Conservation (phyloP, 2,113 vertebrate genomes). For the Rattus rattus region DNA sequence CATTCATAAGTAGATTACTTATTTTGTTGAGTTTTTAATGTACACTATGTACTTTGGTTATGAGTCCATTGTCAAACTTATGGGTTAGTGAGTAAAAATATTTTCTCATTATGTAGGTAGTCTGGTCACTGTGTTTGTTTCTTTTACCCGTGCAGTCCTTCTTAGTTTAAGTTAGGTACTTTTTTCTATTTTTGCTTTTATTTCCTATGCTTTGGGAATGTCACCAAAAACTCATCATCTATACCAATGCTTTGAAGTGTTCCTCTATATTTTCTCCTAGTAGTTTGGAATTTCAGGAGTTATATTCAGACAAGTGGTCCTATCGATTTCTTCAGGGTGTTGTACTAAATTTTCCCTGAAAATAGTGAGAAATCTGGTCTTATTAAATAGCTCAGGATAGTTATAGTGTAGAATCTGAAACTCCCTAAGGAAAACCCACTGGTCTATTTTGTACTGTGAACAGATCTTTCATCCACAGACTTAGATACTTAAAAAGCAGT, state of each 20-base stretch:
- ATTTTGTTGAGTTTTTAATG: not conserved
- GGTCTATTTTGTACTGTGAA: not conserved
- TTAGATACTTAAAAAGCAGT: not conserved
- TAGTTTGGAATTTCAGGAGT: not conserved
- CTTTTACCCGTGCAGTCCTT: not conserved
- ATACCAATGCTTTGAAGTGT: not conserved
- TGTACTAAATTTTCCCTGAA: conserved; percentile 12
- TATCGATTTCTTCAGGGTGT: not conserved
- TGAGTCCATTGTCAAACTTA: not conserved
- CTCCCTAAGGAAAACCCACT: not conserved
- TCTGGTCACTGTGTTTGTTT: not conserved
- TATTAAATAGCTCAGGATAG: not conserved
- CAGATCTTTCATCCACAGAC: not conserved
- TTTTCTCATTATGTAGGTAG: not conserved
- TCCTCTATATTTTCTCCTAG: not conserved
- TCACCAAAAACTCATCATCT: not conserved
- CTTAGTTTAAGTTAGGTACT: not conserved
- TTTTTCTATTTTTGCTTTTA: not conserved
- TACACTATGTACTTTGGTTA: not conserved
- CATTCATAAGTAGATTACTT: not conserved
- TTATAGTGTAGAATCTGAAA: not conserved
- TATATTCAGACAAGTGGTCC: not conserved
- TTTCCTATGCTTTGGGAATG: not conserved
- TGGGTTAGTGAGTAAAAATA: not conserved
- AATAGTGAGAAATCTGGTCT: not conserved